A percentile compares a stretch with the other conserved stretches of the same genome.
Conservation (phyloP, 2,797 vertebrate genomes). For the Falco naumanni region DNA sequence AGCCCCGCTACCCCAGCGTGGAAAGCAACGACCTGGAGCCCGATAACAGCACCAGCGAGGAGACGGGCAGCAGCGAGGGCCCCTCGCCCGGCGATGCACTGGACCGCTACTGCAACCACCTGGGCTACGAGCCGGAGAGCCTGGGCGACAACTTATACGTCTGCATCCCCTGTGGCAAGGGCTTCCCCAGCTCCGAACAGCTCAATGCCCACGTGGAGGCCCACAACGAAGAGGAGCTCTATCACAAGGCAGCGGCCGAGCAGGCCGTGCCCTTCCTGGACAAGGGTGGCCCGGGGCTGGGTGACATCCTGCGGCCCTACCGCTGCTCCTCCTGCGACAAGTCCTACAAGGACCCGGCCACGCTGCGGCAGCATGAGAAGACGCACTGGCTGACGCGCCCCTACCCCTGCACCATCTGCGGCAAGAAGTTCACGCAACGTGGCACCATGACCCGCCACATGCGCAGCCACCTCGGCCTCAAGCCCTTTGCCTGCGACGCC, state of each 20-base stretch:
- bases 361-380: constrained; percentile 97
- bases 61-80: constrained; percentile 95
- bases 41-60: constrained; percentile 95
- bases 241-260: constrained; percentile 77
- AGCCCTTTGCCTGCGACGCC: constrained; percentile 96
- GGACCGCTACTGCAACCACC: constrained; percentile 89
- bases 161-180: constrained; percentile 98
- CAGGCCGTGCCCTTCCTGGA: constrained; percentile 77
- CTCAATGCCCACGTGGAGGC: constrained; percentile 98
- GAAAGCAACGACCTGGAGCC: constrained; percentile 83
- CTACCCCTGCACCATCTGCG: constrained; percentile 98
- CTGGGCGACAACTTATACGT: constrained; percentile 98
- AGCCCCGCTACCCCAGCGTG: constrained; percentile 74
- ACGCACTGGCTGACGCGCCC: constrained; percentile 98
- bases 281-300: constrained; percentile 80
- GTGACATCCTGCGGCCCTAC: constrained; percentile 94
- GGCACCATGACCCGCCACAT: constrained; percentile 99
- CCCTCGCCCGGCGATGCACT: constrained; percentile 88
- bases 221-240: constrained; percentile 96
- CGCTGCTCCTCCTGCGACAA: constrained; percentile 96
- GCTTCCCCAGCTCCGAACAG: constrained; percentile 98
- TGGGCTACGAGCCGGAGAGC: constrained; percentile 95
- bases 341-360: constrained; percentile 98
- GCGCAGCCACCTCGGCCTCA: constrained; percentile 98
- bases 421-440: constrained; percentile 99